phyloP scores from a whole-genome alignment of 2,888 invertebrate genomes.

The Gymnocheta viridis region DNA sequence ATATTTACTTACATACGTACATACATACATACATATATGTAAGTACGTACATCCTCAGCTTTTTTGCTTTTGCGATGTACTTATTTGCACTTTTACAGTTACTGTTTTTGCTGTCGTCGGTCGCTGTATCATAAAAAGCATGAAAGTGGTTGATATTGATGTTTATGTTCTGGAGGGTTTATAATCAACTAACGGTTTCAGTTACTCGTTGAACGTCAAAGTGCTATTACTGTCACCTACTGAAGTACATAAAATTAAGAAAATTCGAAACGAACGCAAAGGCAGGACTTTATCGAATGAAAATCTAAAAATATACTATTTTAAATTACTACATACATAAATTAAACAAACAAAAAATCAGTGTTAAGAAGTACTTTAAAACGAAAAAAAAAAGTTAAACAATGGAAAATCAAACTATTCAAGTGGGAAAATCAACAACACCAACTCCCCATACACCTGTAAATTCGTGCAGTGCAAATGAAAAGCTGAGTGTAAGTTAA shows the following conservation, averaged over 20 bases:
- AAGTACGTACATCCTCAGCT: neutral
- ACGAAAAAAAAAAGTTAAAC: slow-evolving; percentile 1
- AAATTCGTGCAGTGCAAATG: slow-evolving; percentile 44
- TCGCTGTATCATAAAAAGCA: neutral
- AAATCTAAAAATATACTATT: neutral
- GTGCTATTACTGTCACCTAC: slow-evolving; percentile 31
- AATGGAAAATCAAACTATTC: slow-evolving; percentile 58
- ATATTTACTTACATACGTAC: neutral
- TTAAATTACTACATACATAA: no score
- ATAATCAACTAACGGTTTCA: slow-evolving; percentile 61
- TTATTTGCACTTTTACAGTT: slow-evolving; percentile 42
- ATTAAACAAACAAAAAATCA: slow-evolving; percentile 6
- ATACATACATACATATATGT: neutral
- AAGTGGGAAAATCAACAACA: slow-evolving; percentile 44
- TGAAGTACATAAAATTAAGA: neutral
- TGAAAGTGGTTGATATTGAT: slow-evolving; percentile 30
- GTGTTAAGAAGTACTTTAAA: neutral
- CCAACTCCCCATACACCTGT: slow-evolving; percentile 35
- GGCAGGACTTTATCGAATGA: slow-evolving; percentile 20
- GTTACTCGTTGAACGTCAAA: slow-evolving; percentile 62
- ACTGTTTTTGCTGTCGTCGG: slow-evolving; percentile 23
- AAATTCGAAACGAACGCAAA: neutral
- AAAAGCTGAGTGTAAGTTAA: slow-evolving; percentile 72
- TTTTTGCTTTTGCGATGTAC: neutral
- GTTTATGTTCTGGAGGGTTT: slow-evolving; percentile 55